Base-by-base conservation (phyloP, 2,888 invertebrate genomes). In the Rhagonycha lutea region DNA sequence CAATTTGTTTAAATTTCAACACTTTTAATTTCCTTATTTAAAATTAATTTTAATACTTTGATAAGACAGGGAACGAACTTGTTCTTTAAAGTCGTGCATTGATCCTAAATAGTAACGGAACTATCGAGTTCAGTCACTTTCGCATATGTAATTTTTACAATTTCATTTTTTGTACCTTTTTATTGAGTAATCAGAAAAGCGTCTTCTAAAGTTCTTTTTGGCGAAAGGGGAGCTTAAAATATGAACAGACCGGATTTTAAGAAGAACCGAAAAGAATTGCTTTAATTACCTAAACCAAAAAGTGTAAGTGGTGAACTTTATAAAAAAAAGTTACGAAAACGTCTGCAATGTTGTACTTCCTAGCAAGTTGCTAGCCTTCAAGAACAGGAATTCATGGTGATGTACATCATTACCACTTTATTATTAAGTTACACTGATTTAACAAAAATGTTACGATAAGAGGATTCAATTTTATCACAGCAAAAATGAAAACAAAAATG, bases 81-180 rank as follows among this genome's bases (percentile, higher is more conserved):
- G 24, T 65, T 65, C 63, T 18, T 65, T 26, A 24, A 65, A 65
- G 10, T 65, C 24, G 63, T 24, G 24, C 63, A 24, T 65, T 65
- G 63, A 65, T 65, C 63, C 63, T 65, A 65, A 65, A 24, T 65
- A 65, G 26, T 65, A 65, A 65, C 63, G 63, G 63, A 23, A 65
- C 63, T 65, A 65, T 65, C 63, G 63, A 65, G 63, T 65, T 65
- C 26, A 65, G 8, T 26, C 63, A 26, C 63, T 65, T 65, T n/a
- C 63, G 26, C 63, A 26, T 65, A 10, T 8, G 63, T 47, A 47
- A 47, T 47, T n/a, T 28, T 47, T 47, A 47, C 47, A n/a, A 47
- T 47, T 47, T n/a, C n/a, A 47, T 47, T n/a, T 47, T 47, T 47
- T 47, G 47, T n/a, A n/a, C 47, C n/a, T n/a, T n/a, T 26, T n/a